phyloP scores from a whole-genome alignment of 1,140 invertebrate species.

The Dendroctonus ponderosae region DNA sequence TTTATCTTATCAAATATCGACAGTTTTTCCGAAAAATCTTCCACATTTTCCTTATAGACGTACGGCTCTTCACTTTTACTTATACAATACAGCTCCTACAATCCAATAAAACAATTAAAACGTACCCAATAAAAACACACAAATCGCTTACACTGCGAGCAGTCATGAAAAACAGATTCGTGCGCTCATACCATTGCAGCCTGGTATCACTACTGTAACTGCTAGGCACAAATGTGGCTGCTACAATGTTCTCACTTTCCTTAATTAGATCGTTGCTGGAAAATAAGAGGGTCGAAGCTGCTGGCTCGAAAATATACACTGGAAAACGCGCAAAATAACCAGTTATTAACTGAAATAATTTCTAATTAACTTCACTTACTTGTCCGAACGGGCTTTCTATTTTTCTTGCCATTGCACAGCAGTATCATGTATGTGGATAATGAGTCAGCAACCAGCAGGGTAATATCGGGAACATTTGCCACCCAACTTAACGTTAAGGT shows the following conservation, averaged over 20 bases:
- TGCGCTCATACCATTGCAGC: conserved; percentile 58
- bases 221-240: conserved; percentile 58
- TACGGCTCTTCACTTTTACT: conserved; percentile 33
- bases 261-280: conserved; percentile 53
- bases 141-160: conserved; percentile 57
- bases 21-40: conserved; percentile 24
- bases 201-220: conserved; percentile 51
- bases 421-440: conserved; percentile 64
- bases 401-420: conserved; percentile 61
- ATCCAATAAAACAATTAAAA: not conserved
- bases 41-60: conserved; percentile 17
- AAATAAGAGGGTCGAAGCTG: conserved; percentile 56
- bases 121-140: conserved; percentile 10
- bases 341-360: not conserved
- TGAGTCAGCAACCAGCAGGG: conserved; percentile 59
- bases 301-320: conserved; percentile 64
- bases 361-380: conserved; percentile 4
- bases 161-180: conserved; percentile 60
- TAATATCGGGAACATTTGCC: conserved; percentile 55
- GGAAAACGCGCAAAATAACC: conserved; percentile 32
- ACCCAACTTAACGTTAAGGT: conserved; percentile 62
- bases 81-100: conserved; percentile 41
- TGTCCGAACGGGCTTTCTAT: conserved; percentile 47
- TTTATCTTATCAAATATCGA: conserved; percentile 39
- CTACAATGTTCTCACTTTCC: conserved; percentile 49